phyloP scores from a whole-genome alignment of 1,140 invertebrate species.

The Acromyrmex echinatior region DNA sequence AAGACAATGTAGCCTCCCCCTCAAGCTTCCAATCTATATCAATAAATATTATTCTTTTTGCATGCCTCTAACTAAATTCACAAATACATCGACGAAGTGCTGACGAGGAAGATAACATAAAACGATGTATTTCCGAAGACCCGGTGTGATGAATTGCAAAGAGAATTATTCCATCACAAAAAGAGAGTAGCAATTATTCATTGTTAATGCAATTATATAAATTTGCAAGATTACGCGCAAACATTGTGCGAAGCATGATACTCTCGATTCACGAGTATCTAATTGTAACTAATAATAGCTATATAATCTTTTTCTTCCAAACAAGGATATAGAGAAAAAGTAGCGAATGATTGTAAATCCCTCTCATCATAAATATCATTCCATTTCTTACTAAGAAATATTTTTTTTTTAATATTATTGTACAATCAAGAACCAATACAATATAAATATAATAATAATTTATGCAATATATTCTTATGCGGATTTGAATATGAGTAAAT shows the following conservation, averaged over 20 bases:
- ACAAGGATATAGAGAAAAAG: neutral
- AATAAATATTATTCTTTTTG: too few species aligned
- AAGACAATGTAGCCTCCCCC: too few species aligned
- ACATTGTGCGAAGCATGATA: neutral
- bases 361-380: neutral
- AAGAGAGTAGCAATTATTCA: neutral
- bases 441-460: neutral
- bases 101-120: neutral
- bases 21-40: too few species aligned
- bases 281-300: conserved; percentile 26
- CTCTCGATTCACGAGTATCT: conserved; percentile 32
- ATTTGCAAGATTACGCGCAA: conserved; percentile 12
- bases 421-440: neutral
- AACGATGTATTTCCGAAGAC: neutral
- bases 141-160: neutral
- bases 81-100: too few species aligned
- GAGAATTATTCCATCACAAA: neutral
- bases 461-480: neutral
- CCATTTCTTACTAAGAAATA: neutral
- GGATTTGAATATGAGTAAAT: neutral
- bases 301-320: neutral
- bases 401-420: neutral
- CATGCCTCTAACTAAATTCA: too few species aligned
- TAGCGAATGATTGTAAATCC: neutral
- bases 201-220: conserved; percentile 11